phyloP scores from a whole-genome alignment of 92 coral and sea anemone genomes.

The Diadumene lineata region DNA sequence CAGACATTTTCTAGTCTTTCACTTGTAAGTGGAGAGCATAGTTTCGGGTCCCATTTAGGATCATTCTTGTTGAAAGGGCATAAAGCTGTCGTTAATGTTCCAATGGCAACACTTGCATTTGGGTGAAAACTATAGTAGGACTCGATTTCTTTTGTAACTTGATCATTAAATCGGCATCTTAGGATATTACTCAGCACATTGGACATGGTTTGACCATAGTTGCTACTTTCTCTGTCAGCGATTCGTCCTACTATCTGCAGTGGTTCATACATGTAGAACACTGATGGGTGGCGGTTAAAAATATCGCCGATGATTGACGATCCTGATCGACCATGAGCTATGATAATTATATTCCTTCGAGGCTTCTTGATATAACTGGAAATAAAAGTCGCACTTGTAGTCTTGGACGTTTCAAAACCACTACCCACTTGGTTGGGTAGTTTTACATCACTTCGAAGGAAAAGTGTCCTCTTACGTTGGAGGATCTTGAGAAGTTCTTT shows the following conservation, averaged over 20 bases:
- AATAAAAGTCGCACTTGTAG: no score
- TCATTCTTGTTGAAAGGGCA: slow-evolving; percentile 33
- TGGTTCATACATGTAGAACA: slow-evolving; percentile 44
- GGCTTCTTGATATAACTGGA: slow-evolving; percentile 1
- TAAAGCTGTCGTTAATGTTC: slow-evolving; percentile 21
- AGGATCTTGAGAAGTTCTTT: no score
- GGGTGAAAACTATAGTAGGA: slow-evolving; percentile 22
- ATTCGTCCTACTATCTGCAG: slow-evolving; percentile 29
- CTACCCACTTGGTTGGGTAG: no score
- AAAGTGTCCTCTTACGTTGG: no score
- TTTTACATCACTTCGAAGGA: no score
- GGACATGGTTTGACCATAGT: slow-evolving; percentile 5
- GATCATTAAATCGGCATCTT: slow-evolving; percentile 18
- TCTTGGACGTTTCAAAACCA: no score
- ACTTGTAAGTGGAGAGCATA: slow-evolving; percentile 26
- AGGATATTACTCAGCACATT: slow-evolving; percentile 22
- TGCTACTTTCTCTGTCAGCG: neutral
- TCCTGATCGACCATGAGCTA: slow-evolving; percentile 51
- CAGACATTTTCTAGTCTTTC: slow-evolving; percentile 21
- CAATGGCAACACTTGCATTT: slow-evolving; percentile 19
- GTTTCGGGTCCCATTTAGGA: slow-evolving; percentile 35
- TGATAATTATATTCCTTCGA: slow-evolving; percentile 25
- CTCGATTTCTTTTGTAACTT: slow-evolving; percentile 1
- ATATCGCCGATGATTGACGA: slow-evolving; percentile 22
- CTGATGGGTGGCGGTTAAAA: slow-evolving; percentile 33